Evolutionary conservation across 2,113 vertebrate genomes (phyloP), one percentile per base, ranked within the genome.

Genomic region (Aegithalos caudatus): DNA sequence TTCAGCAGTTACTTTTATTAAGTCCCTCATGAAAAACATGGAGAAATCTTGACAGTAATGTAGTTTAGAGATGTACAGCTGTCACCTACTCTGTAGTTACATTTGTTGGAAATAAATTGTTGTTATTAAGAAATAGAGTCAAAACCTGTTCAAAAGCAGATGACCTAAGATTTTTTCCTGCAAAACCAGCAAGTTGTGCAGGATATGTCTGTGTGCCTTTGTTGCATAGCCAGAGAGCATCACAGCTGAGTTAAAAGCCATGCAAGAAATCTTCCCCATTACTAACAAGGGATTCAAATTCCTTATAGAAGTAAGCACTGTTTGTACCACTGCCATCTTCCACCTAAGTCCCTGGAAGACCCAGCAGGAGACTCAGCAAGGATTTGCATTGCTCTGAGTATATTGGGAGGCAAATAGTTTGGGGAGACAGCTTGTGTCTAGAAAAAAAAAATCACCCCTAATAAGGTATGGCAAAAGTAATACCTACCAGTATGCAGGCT

Each of bases 11-110:
- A 20, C 22, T 65, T 44, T 19, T 0, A 2, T 7, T 38, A 78
- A 7, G 8, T 50, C 8, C 18, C 8, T 69, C 27, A 15, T 2
- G 0, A 81, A 70, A 48, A 1, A 3, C 21, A 6, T 2, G 28
- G 33, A 56, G 42, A 65, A 92, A 86, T 66, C 50, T 23, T 60
- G 44, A 15, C 11, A 22, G 56, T 12, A 73, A 33, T 27, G 51
- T 23, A 2, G 16, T 86, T 83, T 33, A 69, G 33, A 73, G 44
- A 33, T 38, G 11, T 23, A 28, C 29, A 50, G 5, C 14, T 38
- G 31, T 67, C 62, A 50, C 23, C 45, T 42, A 15, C 31, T 37
- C 4, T 35, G 42, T 31, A 79, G 51, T n/a, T 70, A 62, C 7
- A 54, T 74, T 88, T 70, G 14, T 58, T 54, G 47, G 18, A 65